Evolutionary conservation across 2,888 invertebrate species (phyloP), one percentile per base, ranked within the genome.

Genomic region (Byasa hedistus): DNA sequence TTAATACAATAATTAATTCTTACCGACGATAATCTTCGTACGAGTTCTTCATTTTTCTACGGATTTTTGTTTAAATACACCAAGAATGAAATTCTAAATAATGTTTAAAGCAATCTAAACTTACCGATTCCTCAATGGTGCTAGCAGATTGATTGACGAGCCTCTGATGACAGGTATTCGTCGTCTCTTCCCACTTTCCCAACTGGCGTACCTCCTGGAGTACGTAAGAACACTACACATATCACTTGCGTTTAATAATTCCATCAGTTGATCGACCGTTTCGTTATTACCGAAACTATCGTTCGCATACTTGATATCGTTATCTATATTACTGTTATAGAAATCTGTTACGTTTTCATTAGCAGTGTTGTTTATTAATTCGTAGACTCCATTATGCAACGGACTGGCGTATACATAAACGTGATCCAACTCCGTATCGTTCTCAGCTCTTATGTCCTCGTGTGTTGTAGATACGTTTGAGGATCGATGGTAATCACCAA

Each of bases 111-210:
- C 19, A 5, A 21, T 21, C 21, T 56, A 27, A 71, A 81, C 92
- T 90, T 74, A 93, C 93, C 93, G 83, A 72, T 92, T 91, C 75
- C 89, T 93, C 52, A 93, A 74, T 17, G 92, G 89, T 55, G 87
- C 84, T 71, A 93, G 80, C 70, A 93, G 80, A 76, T 92, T 93
- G 2, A 86, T 71, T 1, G 90, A 86, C 10, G 78, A 73, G 17
- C 77, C 79, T 69, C 87, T 80, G 15, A 81, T 73, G 67, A 79
- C 72, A 36, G 70, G 67, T 58, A 65, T 70, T 58, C 81, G 79
- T 52, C 84, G 76, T 70, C 84, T 86, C 68, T 87, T 88, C 0
- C 87, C 86, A 68, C 88, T 87, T 5, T 85, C 81, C 87, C 85
- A 87, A 66, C 89, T 90, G 48, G 85, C 89, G 70, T 91, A 91